Base-by-base conservation (phyloP, 2,888 invertebrate genomes). In the Pollenia labialis region DNA sequence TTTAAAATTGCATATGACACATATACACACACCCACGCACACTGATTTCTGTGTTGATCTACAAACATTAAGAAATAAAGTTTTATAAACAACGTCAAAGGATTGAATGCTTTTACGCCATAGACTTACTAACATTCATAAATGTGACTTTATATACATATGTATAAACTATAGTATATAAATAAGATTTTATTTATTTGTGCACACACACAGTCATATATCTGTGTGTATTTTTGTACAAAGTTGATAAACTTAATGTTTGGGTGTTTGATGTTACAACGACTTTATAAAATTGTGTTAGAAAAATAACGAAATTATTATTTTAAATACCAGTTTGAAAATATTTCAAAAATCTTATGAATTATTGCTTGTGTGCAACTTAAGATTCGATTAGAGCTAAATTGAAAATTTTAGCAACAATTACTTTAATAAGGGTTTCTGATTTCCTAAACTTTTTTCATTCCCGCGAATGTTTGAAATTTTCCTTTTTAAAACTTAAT, bases 61-160 rank as follows among this genome's bases (percentile, higher is more conserved):
- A n/a, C 79, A 64, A 40, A 64, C 72, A 64, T 60, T 60, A 69
- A 79, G 42, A 52, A 60, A 42, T 71, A n/a, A 58, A 56, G 48
- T 72, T 81, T 64, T 40, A 72, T 48, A 72, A 79, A 56, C 52
- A 64, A 44, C 52, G 48, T 72, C 81, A 81, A 81, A 81, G 81
- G 54, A 56, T 40, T 74, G 23, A 72, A 74, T 42, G 64, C 44
- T 64, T 81, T 68, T 71, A 60, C 16, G 42, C 14, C 18, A 52
- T 32, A 32, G 32, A 32, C 32, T 6, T 32, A 40, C 46, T n/a
- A 16, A n/a, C 12, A 58, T 10, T 42, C 9, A 58, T 4, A 14
- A 32, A 14, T 56, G 40, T 44, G 11, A 7, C 7, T 32, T n/a
- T n/a, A n/a, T n/a, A n/a, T n/a, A n/a, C n/a, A 23, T 23, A 2